Conservation (phyloP, 2,888 invertebrate species). For the Synergus laeviventris region DNA sequence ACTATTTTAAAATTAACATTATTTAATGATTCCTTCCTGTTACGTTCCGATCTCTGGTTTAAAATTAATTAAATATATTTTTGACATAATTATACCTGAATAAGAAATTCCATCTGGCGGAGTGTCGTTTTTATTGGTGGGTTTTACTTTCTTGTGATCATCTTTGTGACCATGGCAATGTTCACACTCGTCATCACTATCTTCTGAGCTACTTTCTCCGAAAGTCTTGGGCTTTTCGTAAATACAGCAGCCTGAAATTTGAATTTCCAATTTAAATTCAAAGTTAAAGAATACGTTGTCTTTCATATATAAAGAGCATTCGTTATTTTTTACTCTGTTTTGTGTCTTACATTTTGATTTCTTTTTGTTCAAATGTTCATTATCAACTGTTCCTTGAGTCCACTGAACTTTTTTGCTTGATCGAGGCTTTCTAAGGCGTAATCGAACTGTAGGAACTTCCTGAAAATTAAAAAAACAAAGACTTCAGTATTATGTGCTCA, state of each 20-base stretch:
- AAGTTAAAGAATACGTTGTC: neutral
- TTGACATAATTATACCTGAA: neutral
- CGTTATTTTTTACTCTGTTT: neutral
- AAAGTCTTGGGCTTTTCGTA: slow-evolving; percentile 93
- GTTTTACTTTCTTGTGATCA: slow-evolving; percentile 66
- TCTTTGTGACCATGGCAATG: slow-evolving; percentile 87
- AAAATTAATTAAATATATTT: neutral
- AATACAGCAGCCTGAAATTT: slow-evolving; percentile 90
- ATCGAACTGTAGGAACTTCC: slow-evolving; percentile 80
- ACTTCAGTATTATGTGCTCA: neutral
- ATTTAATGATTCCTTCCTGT: no score
- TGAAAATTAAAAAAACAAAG: slow-evolving; percentile 62
- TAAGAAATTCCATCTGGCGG: slow-evolving; percentile 54
- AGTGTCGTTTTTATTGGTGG: slow-evolving; percentile 59
- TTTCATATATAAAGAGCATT: neutral
- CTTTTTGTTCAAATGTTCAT: slow-evolving; percentile 95
- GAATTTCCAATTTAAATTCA: slow-evolving; percentile 36
- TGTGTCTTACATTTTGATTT: slow-evolving; percentile 93
- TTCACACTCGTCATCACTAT: slow-evolving; percentile 90
- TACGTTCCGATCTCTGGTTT: neutral
- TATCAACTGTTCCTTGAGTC: slow-evolving; percentile 94
- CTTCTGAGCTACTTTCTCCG: slow-evolving; percentile 92
- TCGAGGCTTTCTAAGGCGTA: slow-evolving; percentile 84
- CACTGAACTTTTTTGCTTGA: slow-evolving; percentile 90
- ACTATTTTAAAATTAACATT: neutral